Conservation (phyloP, 1,140 invertebrate genomes). For the Psix sp. region DNA sequence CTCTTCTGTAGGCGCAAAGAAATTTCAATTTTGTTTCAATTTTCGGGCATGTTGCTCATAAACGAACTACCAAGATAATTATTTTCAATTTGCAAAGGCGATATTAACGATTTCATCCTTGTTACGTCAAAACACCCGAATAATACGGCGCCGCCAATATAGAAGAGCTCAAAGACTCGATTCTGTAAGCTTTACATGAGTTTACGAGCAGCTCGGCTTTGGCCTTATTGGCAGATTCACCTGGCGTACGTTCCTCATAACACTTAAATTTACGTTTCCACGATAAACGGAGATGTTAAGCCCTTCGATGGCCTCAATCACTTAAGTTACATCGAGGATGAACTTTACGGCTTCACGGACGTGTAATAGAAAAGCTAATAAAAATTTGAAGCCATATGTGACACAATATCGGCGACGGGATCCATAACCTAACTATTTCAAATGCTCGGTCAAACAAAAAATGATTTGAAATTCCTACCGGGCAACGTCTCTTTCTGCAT, state of each 20-base stretch:
- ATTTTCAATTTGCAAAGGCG: constrained; percentile 51
- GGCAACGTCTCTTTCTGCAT: constrained; percentile 28
- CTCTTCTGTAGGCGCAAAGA: neutral
- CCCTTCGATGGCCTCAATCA: constrained; percentile 62
- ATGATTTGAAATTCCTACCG: constrained; percentile 6
- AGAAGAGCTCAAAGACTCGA: constrained; percentile 51
- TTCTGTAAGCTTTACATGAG: constrained; percentile 52
- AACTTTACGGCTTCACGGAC: constrained; percentile 62
- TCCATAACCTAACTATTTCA: constrained; percentile 34
- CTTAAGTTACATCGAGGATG: constrained; percentile 63
- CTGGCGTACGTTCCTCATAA: constrained; percentile 63
- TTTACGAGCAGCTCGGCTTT: constrained; percentile 63
- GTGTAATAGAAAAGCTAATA: constrained; percentile 64
- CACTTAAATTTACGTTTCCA: constrained; percentile 65
- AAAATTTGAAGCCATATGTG: constrained; percentile 55
- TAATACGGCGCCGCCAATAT: constrained; percentile 40
- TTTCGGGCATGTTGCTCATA: too few relatives aligned
- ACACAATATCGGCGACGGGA: constrained; percentile 42
- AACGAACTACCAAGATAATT: constrained; percentile 25
- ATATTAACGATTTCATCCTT: constrained; percentile 55
- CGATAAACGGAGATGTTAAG: constrained; percentile 65
- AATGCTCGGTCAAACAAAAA: constrained; percentile 4
- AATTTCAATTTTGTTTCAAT: constrained; percentile 13
- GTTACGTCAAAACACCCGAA: constrained; percentile 28
- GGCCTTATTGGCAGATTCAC: constrained; percentile 62